Evolutionary conservation across 2,888 invertebrate genomes (phyloP).

Genomic region (Drosophila pegasa): DNA sequence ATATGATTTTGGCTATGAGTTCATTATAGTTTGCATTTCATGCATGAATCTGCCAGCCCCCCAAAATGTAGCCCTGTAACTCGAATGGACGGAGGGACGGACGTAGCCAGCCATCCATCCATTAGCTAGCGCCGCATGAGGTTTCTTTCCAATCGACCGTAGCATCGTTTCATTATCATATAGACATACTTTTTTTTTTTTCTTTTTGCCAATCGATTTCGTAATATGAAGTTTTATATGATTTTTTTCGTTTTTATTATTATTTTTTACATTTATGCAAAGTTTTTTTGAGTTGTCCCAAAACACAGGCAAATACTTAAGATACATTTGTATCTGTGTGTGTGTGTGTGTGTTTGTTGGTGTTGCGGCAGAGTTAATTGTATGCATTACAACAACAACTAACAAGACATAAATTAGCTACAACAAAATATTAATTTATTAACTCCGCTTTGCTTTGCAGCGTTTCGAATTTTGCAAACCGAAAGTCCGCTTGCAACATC

Average conservation of each 20-base stretch:
- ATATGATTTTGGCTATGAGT: constrained; percentile 54
- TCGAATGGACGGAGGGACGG: neutral
- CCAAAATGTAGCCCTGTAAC: constrained; percentile 7
- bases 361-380: constrained; percentile 67
- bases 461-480: constrained; percentile 64
- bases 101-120: constrained; percentile 40
- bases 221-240: constrained; percentile 62
- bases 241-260: constrained; percentile 29
- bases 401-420: constrained; percentile 67
- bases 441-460: constrained; percentile 36
- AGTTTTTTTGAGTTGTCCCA: constrained; percentile 54
- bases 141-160: constrained; percentile 74
- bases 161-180: constrained; percentile 74
- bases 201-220: constrained; percentile 73
- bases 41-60: constrained; percentile 66
- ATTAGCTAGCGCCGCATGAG: constrained; percentile 72
- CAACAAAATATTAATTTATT: constrained; percentile 73
- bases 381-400: constrained; percentile 61
- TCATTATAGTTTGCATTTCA: constrained; percentile 79
- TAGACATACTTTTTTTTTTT: constrained; percentile 34
- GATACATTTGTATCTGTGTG: constrained; percentile 18
- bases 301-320: constrained; percentile 30
- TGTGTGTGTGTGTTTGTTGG: constrained; percentile 25
- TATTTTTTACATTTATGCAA: constrained; percentile 66
- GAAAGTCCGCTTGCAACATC: constrained; percentile 69